These are phyloP conservation scores for Nannoperca australis DNA, from an alignment of 2,797 vertebrate species.

Conservation along the genomic window DNA sequence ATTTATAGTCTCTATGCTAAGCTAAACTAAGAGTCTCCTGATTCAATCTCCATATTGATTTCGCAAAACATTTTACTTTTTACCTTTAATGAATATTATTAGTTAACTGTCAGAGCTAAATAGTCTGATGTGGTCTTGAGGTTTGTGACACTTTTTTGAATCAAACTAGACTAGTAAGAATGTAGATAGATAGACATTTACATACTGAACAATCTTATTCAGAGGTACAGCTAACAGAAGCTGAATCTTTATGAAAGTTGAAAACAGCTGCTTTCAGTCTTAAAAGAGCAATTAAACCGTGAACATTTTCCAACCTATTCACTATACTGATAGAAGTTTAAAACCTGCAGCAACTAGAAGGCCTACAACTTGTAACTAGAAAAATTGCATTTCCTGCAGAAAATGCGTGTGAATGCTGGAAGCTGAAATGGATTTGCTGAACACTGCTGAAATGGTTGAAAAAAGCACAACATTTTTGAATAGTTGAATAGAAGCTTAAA, in stretches of 20 bases:
- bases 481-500: too few relatives aligned
- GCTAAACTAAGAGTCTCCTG: background rate
- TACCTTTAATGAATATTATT: background rate
- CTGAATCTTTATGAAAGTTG: background rate
- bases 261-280: background rate
- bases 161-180: background rate
- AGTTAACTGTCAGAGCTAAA: background rate
- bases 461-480: too few relatives aligned
- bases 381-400: too few relatives aligned
- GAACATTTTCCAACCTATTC: conserved; percentile 3
- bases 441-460: too few relatives aligned
- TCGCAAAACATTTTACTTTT: background rate
- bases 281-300: background rate
- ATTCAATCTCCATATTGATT: background rate
- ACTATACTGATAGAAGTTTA: background rate
- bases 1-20: background rate
- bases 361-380: conserved; percentile 5
- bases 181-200: background rate
- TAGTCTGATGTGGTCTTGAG: background rate
- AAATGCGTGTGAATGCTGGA: too few relatives aligned
- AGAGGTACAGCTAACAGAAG: background rate
- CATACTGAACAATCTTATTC: background rate
- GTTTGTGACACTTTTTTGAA: background rate
- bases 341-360: background rate
- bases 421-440: too few relatives aligned